Evolutionary conservation across 1,140 invertebrate species (phyloP), one percentile per base, ranked within the genome.

Genomic region (Cydia fagiglandana): DNA sequence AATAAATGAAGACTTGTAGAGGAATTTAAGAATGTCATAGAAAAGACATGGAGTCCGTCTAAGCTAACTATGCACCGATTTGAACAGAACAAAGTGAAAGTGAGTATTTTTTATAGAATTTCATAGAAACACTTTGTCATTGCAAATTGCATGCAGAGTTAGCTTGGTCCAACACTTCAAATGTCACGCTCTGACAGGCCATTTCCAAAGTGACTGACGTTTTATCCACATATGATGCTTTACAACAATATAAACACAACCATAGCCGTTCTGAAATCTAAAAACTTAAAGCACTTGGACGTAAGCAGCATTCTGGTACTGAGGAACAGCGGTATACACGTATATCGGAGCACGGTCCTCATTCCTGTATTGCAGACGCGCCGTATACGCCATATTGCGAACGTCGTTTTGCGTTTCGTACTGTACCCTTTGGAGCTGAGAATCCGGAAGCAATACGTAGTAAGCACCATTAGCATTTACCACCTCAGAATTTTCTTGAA

Each of bases 331-430:
- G 7, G 84, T 85, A 73, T 92, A 92, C 13, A 91, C 87, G 75
- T 85, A 91, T 17, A 91, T 77, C 0, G 91, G 90, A 0, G 89
- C 90, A 6, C 86, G 84, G 66, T 92, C 90, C 80, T 90, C 91
- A 30, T 82, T 83, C 56, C 73, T 87, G 83, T 92, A 91, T 45
- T 90, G 89, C 28, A 92, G 82, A 75, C 85, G 84, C 34, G 91
- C 91, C 2, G 91, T 91, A 75, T 92, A 92, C 5, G 91, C 91
- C 91, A 92, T 92, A 73, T 91, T 92, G 30, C 84, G 83, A 4
- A 88, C 28, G 61, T 92, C 91, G 61, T 91, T 91, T 61, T 91
- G 86, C 1, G 91, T 92, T 34, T 87, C 81, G 83, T 88, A 92
- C 76, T 90, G 89, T 1, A 92, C 86, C 75, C 86, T 78, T 78